Conservation (phyloP, 2,113 vertebrate species). For the Gracilinanus agilis region DNA sequence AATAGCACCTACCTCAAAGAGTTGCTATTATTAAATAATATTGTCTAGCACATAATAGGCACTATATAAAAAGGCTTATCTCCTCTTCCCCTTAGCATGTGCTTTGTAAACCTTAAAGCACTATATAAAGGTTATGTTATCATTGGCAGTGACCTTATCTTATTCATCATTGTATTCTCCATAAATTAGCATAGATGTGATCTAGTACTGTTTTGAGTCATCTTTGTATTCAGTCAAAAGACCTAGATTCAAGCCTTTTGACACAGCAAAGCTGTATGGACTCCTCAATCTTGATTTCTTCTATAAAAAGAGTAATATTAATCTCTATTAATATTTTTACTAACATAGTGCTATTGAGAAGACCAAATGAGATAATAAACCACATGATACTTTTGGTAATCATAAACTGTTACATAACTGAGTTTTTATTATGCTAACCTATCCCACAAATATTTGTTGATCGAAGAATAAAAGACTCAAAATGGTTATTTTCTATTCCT, state of each 20-base stretch:
- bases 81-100: too few relatives aligned
- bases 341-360: neutral
- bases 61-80: too few relatives aligned
- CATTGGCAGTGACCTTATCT: neutral
- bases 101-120: too few relatives aligned
- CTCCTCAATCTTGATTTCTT: neutral
- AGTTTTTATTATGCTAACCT: neutral
- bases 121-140: neutral
- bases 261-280: neutral
- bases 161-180: neutral
- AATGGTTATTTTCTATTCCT: neutral
- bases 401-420: neutral
- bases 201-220: neutral
- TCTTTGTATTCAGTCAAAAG: neutral
- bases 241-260: neutral
- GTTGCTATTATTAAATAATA: too few relatives aligned
- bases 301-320: neutral
- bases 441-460: neutral
- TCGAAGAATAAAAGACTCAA: neutral
- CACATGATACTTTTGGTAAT: neutral
- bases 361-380: neutral
- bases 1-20: too few relatives aligned
- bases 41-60: too few relatives aligned
- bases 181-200: neutral
- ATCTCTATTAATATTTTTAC: neutral